These are phyloP conservation scores for Aradus depressus DNA, from an alignment of 2,888 invertebrate species.

Conservation along the genomic window DNA sequence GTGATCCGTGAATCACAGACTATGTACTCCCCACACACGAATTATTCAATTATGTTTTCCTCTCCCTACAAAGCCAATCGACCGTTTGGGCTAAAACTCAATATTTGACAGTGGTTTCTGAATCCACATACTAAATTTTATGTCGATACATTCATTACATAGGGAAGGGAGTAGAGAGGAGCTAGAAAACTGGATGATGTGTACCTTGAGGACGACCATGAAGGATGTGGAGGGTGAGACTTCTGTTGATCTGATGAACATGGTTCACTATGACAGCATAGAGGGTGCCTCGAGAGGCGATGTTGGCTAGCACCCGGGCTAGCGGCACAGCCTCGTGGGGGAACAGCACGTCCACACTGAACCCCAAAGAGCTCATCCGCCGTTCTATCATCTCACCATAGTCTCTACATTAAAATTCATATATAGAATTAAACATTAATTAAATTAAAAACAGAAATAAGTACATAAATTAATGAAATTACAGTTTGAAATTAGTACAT, in stretches of 20 bases:
- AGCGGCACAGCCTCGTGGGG: conserved; percentile 83
- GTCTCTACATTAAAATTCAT: conserved; percentile 42
- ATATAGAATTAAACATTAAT: neutral
- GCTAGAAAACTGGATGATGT: no score
- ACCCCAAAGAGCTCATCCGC: conserved; percentile 61
- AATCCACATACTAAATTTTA: no score
- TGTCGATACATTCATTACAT: no score
- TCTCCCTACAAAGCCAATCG: no score
- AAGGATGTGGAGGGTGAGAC: conserved; percentile 78
- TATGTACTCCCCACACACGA: no score
- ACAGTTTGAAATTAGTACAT: no score
- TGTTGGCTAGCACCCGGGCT: conserved; percentile 68
- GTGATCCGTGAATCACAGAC: no score
- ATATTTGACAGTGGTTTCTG: no score
- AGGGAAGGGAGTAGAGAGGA: no score
- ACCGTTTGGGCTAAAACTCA: no score
- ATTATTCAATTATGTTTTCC: no score
- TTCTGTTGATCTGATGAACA: conserved; percentile 73
- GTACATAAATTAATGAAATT: no score
- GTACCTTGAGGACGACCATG: conserved; percentile 85
- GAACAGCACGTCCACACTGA: conserved; percentile 77
- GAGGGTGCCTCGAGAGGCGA: conserved; percentile 75
- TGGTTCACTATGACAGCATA: conserved; percentile 80
- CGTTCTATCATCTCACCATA: conserved; percentile 84
- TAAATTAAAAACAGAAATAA: neutral